A percentile compares a stretch with the other conserved stretches of the same genome.
These are phyloP conservation scores for Pachyramphus minor DNA, from an alignment of 2,113 vertebrate species.

Conservation along the genomic window DNA sequence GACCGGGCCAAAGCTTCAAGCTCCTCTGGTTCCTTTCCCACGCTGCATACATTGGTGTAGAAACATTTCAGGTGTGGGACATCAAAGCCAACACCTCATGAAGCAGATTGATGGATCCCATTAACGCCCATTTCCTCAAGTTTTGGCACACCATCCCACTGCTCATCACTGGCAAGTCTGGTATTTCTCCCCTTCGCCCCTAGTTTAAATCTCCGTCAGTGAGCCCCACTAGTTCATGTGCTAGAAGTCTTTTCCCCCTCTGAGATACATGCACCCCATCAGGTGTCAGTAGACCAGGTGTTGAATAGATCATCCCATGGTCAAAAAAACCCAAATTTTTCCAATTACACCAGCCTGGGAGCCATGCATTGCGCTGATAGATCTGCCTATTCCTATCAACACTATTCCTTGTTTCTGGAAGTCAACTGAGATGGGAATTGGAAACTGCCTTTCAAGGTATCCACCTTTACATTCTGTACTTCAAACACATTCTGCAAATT, in stretches of 20 bases:
- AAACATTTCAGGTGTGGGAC: not conserved
- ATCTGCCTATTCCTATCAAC: not conserved
- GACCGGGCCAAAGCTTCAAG: not conserved
- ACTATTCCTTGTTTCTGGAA: not conserved
- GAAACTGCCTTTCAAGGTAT: not conserved
- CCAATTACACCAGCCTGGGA: not conserved
- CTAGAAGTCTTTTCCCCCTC: not conserved
- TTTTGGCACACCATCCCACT: not conserved
- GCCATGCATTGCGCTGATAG: not conserved
- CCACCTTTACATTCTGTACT: not conserved
- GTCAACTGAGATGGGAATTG: not conserved
- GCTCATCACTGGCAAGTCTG: not conserved
- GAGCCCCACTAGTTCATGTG: not conserved
- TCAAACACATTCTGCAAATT: not conserved
- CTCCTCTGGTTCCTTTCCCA: not conserved
- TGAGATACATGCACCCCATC: not conserved
- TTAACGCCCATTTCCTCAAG: not conserved
- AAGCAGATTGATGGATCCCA: not conserved
- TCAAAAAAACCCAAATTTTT: not conserved
- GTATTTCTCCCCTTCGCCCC: not conserved
- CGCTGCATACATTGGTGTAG: not conserved
- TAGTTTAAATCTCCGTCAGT: not conserved
- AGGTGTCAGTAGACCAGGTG: not conserved
- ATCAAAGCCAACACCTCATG: not conserved
- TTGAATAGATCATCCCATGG: not conserved